These are phyloP conservation scores for Orthosia incerta DNA, from an alignment of 2,888 invertebrate genomes.

Conservation along the genomic window DNA sequence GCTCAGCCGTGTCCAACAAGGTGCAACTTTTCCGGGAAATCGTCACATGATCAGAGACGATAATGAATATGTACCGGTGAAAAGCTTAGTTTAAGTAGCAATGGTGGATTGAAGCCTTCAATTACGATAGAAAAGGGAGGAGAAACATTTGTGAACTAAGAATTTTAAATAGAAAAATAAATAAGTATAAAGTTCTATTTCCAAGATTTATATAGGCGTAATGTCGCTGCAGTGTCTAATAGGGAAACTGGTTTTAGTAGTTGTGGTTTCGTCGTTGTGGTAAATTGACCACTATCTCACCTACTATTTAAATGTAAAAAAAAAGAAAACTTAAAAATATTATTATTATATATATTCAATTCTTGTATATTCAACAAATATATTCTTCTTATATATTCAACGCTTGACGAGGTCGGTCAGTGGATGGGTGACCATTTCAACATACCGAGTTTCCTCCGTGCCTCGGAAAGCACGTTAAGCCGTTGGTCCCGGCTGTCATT, in stretches of 20 bases:
- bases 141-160: background rate
- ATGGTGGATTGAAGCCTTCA: background rate
- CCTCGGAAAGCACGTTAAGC: no score
- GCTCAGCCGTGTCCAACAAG: constrained; percentile 55
- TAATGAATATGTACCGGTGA: constrained; percentile 48
- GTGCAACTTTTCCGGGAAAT: constrained; percentile 60
- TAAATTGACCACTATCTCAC: no score
- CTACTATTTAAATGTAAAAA: no score
- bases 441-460: no score
- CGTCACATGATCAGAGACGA: constrained; percentile 53
- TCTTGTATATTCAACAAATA: no score
- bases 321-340: no score
- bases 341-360: no score
- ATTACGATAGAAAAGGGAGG: background rate
- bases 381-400: no score
- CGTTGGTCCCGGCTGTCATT: no score
- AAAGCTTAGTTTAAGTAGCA: constrained; percentile 20
- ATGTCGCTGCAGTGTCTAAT: background rate
- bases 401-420: no score
- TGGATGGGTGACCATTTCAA: no score
- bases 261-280: background rate
- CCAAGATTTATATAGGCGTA: background rate
- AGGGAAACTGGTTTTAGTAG: background rate
- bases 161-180: background rate
- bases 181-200: no score